Base-by-base conservation (phyloP, 1,140 invertebrate species). In the Eumeta japonica region DNA sequence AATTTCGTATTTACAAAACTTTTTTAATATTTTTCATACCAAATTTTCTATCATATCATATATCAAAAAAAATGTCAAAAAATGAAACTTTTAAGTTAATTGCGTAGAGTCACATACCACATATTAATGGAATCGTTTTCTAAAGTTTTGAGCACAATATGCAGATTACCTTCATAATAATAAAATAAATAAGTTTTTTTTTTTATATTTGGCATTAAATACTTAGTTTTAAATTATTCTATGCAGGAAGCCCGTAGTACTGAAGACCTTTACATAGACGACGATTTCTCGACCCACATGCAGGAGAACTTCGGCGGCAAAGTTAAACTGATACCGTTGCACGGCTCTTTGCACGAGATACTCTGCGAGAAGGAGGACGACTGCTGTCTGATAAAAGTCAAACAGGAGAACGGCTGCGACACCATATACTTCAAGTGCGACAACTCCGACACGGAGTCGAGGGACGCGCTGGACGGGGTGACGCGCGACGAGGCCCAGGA, bases 231-330 rank as follows among this genome's bases (percentile, higher is more conserved):
- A 20, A n/a, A n/a, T n/a, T n/a, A n/a, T n/a, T n/a, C n/a, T n/a
- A n/a, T n/a, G n/a, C 57, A 77, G 75, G 71, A 75, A 63, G 72
- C 75, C 45, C 60, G 62, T 47, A 75, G 72, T 50, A 77, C 75
- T 2, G 75, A 77, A 35, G 75, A 77, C 46, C 42, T 77, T 41
- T 77, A 77, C 52, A 77, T 77, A 37, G 75, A 77, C 46, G 75
- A 77, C 50, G 75, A 77, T 15, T 38, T 77, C 9, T 71, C 70
- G 3, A 62, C 67, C 1, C 62, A 75, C 11, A 58, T 67, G 54
- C 66, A 75, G 41, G 75, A 77, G 41, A 72, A 64, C 46, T 72
- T 75, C 35, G 67, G 66, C 34, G 67, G 67, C 3, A 57, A 52
- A 33, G 60, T 74, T 39, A 61, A 63, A 28, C 46, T 75, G 15